Evolutionary conservation across 2,113 vertebrate species (phyloP), one percentile per base, ranked within the genome.

Genomic region (Vombatus ursinus): DNA sequence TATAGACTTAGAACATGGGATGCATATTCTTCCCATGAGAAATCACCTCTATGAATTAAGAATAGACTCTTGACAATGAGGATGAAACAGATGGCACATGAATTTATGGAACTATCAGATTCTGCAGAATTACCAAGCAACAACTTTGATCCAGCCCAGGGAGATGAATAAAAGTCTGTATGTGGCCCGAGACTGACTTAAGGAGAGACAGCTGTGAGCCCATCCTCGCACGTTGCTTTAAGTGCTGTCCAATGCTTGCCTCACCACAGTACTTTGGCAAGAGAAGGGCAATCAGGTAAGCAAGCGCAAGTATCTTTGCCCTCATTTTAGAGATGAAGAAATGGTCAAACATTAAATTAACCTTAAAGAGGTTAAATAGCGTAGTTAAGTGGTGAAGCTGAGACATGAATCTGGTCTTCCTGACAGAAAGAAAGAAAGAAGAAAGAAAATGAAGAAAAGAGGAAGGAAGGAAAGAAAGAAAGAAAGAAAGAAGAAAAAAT

Each of bases 31-130:
- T 44, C 26, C 11, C 5, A 19, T 52, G n/a, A 93, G 93, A 96
- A 93, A 95, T 31, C 52, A 94, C 57, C 53, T 48, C 77, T 11
- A 77, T 61, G 94, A 92, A 28, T 25, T 23, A 90, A 92, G 50
- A n/a, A 49, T 53, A 0, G 37, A 53, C 54, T 94, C 68, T 47
- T 8, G 68, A 90, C 8, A 77, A 90, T 52, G 90, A 95, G 92
- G 0, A 23, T 24, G 31, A 51, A 11, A 48, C 2, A 52, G 5
- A 54, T 52, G 25, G 28, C 84, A 90, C 0, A 5, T 37, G 50
- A 3, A 90, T 44, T 90, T 91, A 54, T 25, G 48, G 84, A 96
- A 50, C 44, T 52, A 52, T 90, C 53, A 94, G 44, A 9, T 1
- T n/a, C 47, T 14, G 50, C 52, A 96, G 51, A 91, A 90, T 91